Evolutionary conservation across 1,140 invertebrate genomes (phyloP).

Genomic region (Pseudomyrmex cubaensis): DNA sequence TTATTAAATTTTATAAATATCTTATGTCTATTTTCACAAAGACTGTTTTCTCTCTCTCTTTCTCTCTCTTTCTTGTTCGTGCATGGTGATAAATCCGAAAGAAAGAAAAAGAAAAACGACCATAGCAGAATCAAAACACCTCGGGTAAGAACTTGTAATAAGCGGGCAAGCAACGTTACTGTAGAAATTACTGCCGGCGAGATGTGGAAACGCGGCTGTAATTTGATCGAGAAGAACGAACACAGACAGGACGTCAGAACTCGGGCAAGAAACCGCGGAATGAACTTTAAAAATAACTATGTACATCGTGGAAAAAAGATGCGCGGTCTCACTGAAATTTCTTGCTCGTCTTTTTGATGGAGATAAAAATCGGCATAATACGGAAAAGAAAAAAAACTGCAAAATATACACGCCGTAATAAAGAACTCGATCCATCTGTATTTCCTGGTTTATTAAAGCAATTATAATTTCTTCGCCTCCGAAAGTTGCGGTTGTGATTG

Average conservation of each 20-base stretch:
- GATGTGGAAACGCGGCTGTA: slow-evolving; percentile 39
- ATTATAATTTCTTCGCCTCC: slow-evolving; percentile 69
- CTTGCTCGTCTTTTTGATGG: neutral
- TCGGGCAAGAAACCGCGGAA: slow-evolving; percentile 62
- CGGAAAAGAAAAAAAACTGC: neutral
- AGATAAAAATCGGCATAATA: neutral
- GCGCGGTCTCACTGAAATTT: neutral
- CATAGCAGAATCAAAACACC: slow-evolving; percentile 17
- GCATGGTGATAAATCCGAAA: neutral
- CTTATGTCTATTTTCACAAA: neutral
- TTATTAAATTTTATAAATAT: neutral
- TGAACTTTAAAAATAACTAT: slow-evolving; percentile 41
- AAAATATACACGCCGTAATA: neutral
- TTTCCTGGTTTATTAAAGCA: slow-evolving; percentile 70
- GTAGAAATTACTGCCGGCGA: slow-evolving; percentile 63
- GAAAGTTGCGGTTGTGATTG: slow-evolving; percentile 66
- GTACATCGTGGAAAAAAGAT: neutral
- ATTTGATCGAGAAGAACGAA: neutral
- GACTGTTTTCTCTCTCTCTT: neutral
- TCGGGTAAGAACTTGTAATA: slow-evolving; percentile 72
- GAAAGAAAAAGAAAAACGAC: neutral
- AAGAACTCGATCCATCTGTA: slow-evolving; percentile 3
- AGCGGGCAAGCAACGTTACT: slow-evolving; percentile 66
- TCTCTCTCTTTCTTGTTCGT: no score
- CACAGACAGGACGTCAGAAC: slow-evolving; percentile 57